A percentile compares a stretch with the other conserved stretches of the same genome.
Conservation (phyloP, 2,797 vertebrate species). For the Sebastes minor region DNA sequence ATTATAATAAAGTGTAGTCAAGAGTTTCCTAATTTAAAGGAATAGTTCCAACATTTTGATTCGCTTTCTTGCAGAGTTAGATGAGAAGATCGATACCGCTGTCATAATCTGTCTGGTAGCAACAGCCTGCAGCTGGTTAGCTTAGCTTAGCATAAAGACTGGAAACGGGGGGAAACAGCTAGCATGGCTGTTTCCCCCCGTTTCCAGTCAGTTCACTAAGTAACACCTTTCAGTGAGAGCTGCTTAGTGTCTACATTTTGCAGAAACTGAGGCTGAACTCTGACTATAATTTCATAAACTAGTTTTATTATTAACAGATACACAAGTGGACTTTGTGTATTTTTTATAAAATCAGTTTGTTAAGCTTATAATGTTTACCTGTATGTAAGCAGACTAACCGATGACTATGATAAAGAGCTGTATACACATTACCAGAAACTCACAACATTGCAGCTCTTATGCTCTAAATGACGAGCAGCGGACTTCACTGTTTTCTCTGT, state of each 20-base stretch:
- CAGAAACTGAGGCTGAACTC: neutral
- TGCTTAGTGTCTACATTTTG: no score
- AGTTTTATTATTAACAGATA: neutral
- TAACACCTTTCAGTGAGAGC: neutral
- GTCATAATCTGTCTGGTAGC: no score
- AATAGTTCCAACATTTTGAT: neutral
- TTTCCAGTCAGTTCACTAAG: neutral
- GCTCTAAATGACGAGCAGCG: constrained; percentile 10
- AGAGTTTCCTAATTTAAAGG: neutral
- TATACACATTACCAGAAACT: neutral
- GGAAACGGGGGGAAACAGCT: neutral
- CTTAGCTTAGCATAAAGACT: neutral
- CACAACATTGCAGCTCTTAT: neutral
- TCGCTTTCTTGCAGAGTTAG: neutral
- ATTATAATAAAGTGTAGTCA: neutral
- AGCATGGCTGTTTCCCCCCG: neutral
- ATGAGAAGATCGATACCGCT: neutral
- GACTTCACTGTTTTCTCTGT: constrained; percentile 50
- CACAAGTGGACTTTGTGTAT: neutral
- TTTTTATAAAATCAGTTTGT: neutral
- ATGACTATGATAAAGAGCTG: neutral
- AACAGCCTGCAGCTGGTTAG: neutral
- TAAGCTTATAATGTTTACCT: neutral
- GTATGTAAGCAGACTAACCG: neutral
- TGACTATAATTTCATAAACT: neutral